Evolutionary conservation across 2,113 vertebrate species (phyloP).

Genomic region (Chitala chitala): DNA sequence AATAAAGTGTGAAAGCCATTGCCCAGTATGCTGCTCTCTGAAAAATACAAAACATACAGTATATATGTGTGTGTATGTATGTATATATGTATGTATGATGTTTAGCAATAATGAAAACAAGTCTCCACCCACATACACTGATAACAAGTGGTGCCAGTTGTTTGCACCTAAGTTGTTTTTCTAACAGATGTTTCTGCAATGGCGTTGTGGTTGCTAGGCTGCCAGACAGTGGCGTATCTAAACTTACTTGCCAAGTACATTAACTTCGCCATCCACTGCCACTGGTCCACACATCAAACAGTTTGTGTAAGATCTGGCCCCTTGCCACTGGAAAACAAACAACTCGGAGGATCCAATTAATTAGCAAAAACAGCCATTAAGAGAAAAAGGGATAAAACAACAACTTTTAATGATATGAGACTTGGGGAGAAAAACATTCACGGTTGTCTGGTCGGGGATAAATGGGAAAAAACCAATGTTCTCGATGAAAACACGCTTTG

Average conservation of each 20-base stretch:
- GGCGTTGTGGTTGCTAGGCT: slow-evolving; percentile 28
- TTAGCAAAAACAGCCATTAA: slow-evolving; percentile 44
- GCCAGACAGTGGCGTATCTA: slow-evolving; percentile 23
- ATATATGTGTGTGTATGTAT: no score
- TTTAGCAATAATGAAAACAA: neutral
- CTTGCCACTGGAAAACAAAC: slow-evolving; percentile 27
- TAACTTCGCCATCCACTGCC: slow-evolving; percentile 33
- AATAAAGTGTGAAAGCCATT: neutral
- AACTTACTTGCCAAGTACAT: slow-evolving; percentile 35
- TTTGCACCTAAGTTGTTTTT: neutral
- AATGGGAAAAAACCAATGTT: neutral
- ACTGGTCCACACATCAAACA: slow-evolving; percentile 41
- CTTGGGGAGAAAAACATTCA: slow-evolving; percentile 27
- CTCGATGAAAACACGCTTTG: neutral
- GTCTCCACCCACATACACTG: neutral
- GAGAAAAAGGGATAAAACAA: slow-evolving; percentile 10
- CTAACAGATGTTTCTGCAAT: slow-evolving; percentile 35
- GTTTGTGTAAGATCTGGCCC: slow-evolving; percentile 32
- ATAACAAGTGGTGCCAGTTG: neutral
- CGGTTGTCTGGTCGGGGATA: slow-evolving; percentile 29
- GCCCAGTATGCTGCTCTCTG: neutral
- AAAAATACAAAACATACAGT: no score
- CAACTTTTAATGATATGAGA: slow-evolving; percentile 39
- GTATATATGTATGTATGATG: no score
- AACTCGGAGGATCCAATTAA: slow-evolving; percentile 46